Percentiles rank a stretch among this genome's conserved stretches.
Evolutionary conservation across 2,888 invertebrate genomes (phyloP).

Genomic region (Oasisia sp.): DNA sequence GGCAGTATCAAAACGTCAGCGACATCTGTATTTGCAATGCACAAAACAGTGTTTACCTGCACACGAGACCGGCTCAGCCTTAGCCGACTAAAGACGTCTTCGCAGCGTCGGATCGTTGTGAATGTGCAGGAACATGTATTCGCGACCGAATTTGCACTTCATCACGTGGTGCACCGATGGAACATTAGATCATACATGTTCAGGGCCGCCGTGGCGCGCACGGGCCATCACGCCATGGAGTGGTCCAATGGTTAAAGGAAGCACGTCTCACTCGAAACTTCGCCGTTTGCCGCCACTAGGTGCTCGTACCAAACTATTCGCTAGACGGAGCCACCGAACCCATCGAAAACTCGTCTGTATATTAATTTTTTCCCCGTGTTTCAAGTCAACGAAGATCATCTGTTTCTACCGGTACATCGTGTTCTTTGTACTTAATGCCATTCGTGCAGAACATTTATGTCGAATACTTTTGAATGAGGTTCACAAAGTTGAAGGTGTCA

Average conservation of each 20-base stretch:
- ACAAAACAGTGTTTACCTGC: not conserved
- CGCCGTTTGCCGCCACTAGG: not conserved
- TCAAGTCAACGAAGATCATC: not conserved
- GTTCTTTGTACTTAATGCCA: not conserved
- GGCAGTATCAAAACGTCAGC: not conserved
- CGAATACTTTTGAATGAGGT: not conserved
- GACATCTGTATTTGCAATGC: conserved; percentile 6
- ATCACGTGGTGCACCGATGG: not conserved
- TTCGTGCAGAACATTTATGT: not conserved
- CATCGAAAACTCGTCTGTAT: not conserved
- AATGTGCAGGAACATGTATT: conserved; percentile 5
- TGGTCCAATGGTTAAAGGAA: conserved; percentile 5
- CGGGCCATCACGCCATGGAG: conserved; percentile 12
- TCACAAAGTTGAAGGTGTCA: conserved; percentile 5
- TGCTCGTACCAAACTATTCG: not conserved
- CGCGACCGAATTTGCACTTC: not conserved
- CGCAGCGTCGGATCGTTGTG: not conserved
- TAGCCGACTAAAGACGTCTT: not conserved
- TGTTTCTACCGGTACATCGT: not conserved
- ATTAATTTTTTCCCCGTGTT: not conserved
- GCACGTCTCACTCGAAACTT: conserved; percentile 12
- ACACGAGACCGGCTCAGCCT: not conserved
- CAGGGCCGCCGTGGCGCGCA: not conserved
- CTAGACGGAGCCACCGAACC: not conserved
- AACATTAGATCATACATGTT: not conserved